phyloP scores from a whole-genome alignment of 2,888 invertebrate species.

The Campaea margaritaria region DNA sequence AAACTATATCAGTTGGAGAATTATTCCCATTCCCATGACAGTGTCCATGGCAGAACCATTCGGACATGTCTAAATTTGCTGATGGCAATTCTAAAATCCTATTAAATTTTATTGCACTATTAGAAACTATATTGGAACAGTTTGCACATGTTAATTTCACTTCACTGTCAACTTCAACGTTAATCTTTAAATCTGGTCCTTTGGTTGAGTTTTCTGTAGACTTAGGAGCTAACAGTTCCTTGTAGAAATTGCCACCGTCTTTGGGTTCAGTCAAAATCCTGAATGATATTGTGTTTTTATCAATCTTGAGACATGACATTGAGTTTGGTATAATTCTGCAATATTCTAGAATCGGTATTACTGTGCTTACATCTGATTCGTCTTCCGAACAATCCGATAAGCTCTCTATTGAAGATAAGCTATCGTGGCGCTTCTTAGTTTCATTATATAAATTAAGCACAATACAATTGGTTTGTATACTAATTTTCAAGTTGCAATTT shows the following conservation, averaged over 20 bases:
- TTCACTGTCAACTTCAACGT: constrained; percentile 60
- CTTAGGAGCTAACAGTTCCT: constrained; percentile 63
- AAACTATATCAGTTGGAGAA: constrained; percentile 46
- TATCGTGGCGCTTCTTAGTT: constrained; percentile 65
- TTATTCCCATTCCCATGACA: constrained; percentile 53
- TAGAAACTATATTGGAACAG: constrained; percentile 77
- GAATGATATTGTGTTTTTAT: constrained; percentile 77
- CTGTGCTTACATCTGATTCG: constrained; percentile 63
- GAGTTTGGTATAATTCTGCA: constrained; percentile 81
- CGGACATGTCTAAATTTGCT: constrained; percentile 84
- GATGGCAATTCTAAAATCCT: constrained; percentile 87
- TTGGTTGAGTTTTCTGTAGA: constrained; percentile 41
- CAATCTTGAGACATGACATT: constrained; percentile 79
- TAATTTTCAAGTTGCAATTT: constrained; percentile 77
- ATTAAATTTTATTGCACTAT: constrained; percentile 77
- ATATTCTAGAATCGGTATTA: constrained; percentile 71
- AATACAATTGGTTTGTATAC: constrained; percentile 76
- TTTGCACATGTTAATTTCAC: constrained; percentile 72
- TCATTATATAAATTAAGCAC: constrained; percentile 73
- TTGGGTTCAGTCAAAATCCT: constrained; percentile 78
- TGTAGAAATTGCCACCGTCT: constrained; percentile 76
- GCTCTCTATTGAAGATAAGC: constrained; percentile 79
- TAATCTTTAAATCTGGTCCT: constrained; percentile 59
- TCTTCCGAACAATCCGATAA: constrained; percentile 78
- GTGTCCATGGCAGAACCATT: constrained; percentile 88